phyloP scores from a whole-genome alignment of 2,888 invertebrate genomes.

The Mayetiola destructor region DNA sequence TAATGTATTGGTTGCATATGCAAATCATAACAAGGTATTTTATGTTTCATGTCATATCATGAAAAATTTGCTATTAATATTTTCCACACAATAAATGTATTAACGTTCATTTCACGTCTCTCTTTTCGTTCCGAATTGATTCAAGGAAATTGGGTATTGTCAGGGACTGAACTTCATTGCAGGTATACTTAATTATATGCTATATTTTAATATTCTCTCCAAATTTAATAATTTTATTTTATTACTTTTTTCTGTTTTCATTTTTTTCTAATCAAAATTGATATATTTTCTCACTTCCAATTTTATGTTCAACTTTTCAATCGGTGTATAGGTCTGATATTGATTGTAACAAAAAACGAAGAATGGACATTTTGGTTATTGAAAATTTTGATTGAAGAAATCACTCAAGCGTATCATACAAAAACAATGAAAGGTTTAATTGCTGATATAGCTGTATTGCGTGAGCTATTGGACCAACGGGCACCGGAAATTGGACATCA shows the following conservation, averaged over 20 bases:
- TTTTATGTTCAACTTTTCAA: neutral
- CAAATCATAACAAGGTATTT: constrained; percentile 77
- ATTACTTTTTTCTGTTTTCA: neutral
- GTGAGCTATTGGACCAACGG: constrained; percentile 68
- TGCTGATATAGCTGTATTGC: constrained; percentile 77
- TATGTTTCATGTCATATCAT: too few relatives aligned
- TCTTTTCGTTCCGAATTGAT: too few relatives aligned
- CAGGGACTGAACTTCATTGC: constrained; percentile 92
- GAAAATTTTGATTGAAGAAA: constrained; percentile 72
- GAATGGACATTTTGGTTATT: constrained; percentile 87
- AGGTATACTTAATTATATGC: constrained; percentile 32
- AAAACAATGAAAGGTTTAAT: constrained; percentile 79
- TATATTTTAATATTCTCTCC: neutral
- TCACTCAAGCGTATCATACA: constrained; percentile 80
- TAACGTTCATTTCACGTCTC: too few relatives aligned
- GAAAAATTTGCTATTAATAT: too few relatives aligned
- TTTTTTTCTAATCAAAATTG: neutral
- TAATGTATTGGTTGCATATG: constrained; percentile 76
- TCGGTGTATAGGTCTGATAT: constrained; percentile 45
- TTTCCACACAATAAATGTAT: too few relatives aligned
- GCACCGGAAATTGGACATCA: constrained; percentile 70
- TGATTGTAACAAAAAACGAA: constrained; percentile 77
- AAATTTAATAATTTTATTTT: neutral
- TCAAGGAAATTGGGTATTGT: constrained; percentile 80
- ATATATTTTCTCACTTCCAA: neutral